These are phyloP conservation scores for Cylindroiulus punctatus DNA, from an alignment of 2,888 invertebrate species.

Conservation along the genomic window DNA sequence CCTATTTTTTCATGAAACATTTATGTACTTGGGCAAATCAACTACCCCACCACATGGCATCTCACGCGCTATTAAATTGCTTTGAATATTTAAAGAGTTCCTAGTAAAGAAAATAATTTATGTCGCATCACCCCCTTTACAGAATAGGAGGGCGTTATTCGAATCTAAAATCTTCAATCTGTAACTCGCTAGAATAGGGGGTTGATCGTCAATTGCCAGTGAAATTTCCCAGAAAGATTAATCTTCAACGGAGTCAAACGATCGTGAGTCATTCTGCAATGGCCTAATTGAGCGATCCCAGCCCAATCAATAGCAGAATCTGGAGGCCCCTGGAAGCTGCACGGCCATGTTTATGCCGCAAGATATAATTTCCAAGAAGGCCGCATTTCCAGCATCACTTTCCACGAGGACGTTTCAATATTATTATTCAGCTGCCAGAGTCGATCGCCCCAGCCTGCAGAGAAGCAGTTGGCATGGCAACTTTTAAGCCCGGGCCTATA, in stretches of 20 bases:
- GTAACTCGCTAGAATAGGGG: no score
- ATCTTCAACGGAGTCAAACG: background rate
- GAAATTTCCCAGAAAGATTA: background rate
- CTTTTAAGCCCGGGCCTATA: background rate
- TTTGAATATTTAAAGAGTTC: no score
- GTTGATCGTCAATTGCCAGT: background rate
- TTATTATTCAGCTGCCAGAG: slow-evolving; percentile 4
- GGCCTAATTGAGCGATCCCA: background rate
- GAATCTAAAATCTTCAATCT: no score
- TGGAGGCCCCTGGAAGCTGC: background rate
- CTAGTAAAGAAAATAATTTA: no score
- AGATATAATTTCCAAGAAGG: background rate
- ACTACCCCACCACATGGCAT: no score
- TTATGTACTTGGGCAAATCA: no score
- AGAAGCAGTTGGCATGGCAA: slow-evolving; percentile 1
- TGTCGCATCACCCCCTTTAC: no score
- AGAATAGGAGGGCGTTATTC: no score
- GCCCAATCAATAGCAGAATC: background rate
- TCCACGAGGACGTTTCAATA: background rate
- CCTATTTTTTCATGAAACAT: no score
- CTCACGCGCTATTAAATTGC: no score
- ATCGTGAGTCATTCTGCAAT: background rate
- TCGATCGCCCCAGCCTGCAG: background rate
- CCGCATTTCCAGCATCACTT: background rate
- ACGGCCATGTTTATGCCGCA: background rate